phyloP scores from a whole-genome alignment of 2,888 invertebrate genomes.

The Shargacucullia verbasci region DNA sequence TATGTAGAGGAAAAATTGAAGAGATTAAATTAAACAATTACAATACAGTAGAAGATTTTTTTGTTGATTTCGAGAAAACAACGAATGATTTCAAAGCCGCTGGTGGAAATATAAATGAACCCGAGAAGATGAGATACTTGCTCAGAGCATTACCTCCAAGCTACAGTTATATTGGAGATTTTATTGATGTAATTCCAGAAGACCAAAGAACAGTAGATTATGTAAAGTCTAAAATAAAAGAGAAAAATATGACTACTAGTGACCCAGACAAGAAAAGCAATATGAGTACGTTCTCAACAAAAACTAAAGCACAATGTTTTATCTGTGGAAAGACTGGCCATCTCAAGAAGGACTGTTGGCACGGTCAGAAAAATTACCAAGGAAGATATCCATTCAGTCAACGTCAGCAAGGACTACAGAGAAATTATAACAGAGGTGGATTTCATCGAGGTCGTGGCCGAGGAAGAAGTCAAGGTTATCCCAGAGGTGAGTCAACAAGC shows the following conservation, averaged over 20 bases:
- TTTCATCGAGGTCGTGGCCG: constrained; percentile 3
- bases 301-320: constrained; percentile 45
- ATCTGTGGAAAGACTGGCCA: constrained; percentile 51
- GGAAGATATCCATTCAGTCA: no score
- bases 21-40: constrained; percentile 53
- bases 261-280: constrained; percentile 35
- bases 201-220: constrained; percentile 55
- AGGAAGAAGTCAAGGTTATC: constrained; percentile 42
- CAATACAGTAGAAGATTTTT: constrained; percentile 36
- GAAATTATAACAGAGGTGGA: constrained; percentile 19
- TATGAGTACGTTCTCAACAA: constrained; percentile 44
- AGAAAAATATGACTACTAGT: constrained; percentile 43
- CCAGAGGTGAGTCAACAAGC: constrained; percentile 39
- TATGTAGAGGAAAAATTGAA: constrained; percentile 55
- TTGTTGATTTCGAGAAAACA: constrained; percentile 53
- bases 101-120: constrained; percentile 49
- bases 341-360: constrained; percentile 47
- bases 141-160: constrained; percentile 53
- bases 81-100: constrained; percentile 52
- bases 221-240: constrained; percentile 51
- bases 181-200: constrained; percentile 55
- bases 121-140: constrained; percentile 54
- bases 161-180: constrained; percentile 58
- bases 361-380: constrained; percentile 1
- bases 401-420: constrained; percentile 9